A percentile compares a stretch with the other conserved stretches of the same genome.
Conservation (phyloP, 2,888 invertebrate genomes). For the Tupiocoris notatus region DNA sequence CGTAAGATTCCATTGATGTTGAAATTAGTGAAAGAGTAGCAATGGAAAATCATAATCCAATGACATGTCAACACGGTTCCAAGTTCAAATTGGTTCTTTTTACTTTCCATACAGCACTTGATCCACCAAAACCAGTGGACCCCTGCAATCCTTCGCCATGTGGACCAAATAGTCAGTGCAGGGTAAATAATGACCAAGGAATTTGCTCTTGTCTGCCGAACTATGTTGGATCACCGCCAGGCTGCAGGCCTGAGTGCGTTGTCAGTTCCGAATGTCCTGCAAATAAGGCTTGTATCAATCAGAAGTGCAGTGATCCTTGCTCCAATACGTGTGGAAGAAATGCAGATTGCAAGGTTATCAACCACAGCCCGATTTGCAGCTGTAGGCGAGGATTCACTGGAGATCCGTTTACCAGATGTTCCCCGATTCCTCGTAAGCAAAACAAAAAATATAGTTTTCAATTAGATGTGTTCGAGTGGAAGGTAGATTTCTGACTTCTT, state of each 20-base stretch:
- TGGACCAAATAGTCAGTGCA: conserved; percentile 78
- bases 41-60: no score
- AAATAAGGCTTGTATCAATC: conserved; percentile 66
- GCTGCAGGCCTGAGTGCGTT: conserved; percentile 71
- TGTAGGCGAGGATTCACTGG: conserved; percentile 64
- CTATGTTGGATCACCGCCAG: conserved; percentile 66
- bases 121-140: conserved; percentile 51
- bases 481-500: conserved; percentile 6
- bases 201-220: conserved; percentile 69
- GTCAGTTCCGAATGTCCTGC: conserved; percentile 69
- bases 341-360: conserved; percentile 69
- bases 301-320: conserved; percentile 72
- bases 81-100: no score
- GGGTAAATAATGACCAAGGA: conserved; percentile 67
- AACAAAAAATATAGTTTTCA: neutral
- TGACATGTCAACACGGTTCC: no score
- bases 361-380: conserved; percentile 70
- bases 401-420: conserved; percentile 66
- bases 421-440: conserved; percentile 52
- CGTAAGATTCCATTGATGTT: conserved; percentile 50
- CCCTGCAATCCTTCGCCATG: conserved; percentile 79
- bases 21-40: no score
- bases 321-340: conserved; percentile 71
- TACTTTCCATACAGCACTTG: conserved; percentile 44
- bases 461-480: neutral